These are phyloP conservation scores for Stomorhina lunata DNA, from an alignment of 2,888 invertebrate species.

Conservation along the genomic window DNA sequence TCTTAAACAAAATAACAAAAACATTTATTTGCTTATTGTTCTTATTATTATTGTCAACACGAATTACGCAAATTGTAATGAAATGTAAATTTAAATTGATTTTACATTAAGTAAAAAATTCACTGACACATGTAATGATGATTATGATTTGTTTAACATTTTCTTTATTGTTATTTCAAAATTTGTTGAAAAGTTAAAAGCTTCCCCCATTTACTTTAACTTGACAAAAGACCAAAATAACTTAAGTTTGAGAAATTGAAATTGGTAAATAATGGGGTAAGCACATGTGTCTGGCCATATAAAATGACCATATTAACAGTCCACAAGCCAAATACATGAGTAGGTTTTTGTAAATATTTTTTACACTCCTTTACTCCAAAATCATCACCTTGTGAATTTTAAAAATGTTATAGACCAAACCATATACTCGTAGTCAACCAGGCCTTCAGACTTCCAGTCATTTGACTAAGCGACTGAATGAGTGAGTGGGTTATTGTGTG, in stretches of 20 bases:
- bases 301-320: not conserved
- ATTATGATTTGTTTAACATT: slow-evolving; percentile 55
- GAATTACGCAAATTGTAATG: slow-evolving; percentile 40
- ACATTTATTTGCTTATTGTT: slow-evolving; percentile 52
- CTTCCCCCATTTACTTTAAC: not conserved
- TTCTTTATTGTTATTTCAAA: not conserved
- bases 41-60: slow-evolving; percentile 53
- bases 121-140: slow-evolving; percentile 57
- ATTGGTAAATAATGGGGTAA: slow-evolving; percentile 1
- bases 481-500: slow-evolving; percentile 60
- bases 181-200: not conserved
- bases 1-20: slow-evolving; percentile 67
- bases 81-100: slow-evolving; percentile 43
- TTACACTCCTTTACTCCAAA: not conserved
- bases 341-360: not conserved
- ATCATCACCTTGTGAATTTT: too few species aligned
- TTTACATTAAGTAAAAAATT: not conserved
- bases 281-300: slow-evolving; percentile 46
- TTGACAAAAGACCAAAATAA: not conserved
- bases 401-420: slow-evolving; percentile 50
- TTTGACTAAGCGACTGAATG: not conserved
- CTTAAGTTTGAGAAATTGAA: slow-evolving; percentile 12
- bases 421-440: too few species aligned
- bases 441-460: too few species aligned
- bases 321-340: not conserved